Evolutionary conservation across 1,140 invertebrate genomes (phyloP), one percentile per base, ranked within the genome.

Genomic region (Asbolus verrucosus): DNA sequence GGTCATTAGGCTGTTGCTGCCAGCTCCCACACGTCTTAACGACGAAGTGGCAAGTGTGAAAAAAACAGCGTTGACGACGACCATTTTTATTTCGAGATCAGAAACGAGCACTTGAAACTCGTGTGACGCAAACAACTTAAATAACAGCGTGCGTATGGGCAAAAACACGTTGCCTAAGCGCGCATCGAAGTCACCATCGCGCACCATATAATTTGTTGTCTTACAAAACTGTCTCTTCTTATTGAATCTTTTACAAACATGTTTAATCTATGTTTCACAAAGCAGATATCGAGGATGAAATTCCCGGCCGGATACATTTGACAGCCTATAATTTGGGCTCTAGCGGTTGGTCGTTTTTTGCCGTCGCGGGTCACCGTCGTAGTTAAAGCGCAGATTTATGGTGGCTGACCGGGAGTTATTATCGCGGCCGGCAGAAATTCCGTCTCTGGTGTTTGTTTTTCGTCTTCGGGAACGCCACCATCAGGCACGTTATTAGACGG

Each of bases 171-270:
- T 41, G 36, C 61, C 39, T 63, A 63, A 63, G 5, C 61, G 39
- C 21, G 61, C 33, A 63, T 63, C 41, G 33, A 41, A 63, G 61
- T 63, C 61, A 31, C 61, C 30, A 62, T 39, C 59, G 36, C 11
- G 11, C 61, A 63, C 33, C 21, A 39, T 63, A 24, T 63, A 63
- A 63, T 63, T 63, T 63, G 33, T 41, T 39, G 39, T 36, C 15
- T n/a, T 39, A 24, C 19, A 63, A 63, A 63, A 63, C 21, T 63
- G 61, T 63, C 61, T 8, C 61, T 63, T 63, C 60, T 63, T 63
- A 63, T 63, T 63, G 61, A 63, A 63, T 63, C 61, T 63, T 63
- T 41, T 63, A 21, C 61, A 63, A 63, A 63, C 61, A 63, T 24
- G 61, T 63, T 63, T 63, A 63, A 62, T 62, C 61, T 63, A 63